Conservation (phyloP, 1,140 invertebrate species). For the Lordiphosa mommai region DNA sequence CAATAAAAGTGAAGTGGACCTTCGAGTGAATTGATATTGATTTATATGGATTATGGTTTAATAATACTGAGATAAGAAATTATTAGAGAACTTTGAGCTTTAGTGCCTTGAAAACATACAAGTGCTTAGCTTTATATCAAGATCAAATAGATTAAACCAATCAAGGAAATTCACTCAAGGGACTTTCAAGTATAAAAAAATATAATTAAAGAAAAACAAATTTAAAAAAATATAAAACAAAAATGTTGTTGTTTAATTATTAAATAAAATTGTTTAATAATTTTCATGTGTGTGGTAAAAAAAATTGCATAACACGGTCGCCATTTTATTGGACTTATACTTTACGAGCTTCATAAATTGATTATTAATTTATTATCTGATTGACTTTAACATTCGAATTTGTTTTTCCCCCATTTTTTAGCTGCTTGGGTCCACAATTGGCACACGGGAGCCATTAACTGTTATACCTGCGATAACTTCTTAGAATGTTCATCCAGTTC, state of each 20-base stretch:
- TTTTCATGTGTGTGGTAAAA: neutral
- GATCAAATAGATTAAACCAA: neutral
- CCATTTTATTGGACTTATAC: neutral
- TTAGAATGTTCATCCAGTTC: constrained; percentile 33
- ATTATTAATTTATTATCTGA: constrained; percentile 7
- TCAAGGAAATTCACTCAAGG: too few species aligned
- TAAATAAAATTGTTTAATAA: too few species aligned
- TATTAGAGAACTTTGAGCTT: neutral
- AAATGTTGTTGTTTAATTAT: too few species aligned
- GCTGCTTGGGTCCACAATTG: constrained; percentile 51
- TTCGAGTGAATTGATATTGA: constrained; percentile 6
- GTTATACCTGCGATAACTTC: constrained; percentile 38
- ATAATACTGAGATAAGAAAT: neutral
- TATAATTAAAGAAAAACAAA: too few species aligned
- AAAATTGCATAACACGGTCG: neutral
- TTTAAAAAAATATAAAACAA: too few species aligned
- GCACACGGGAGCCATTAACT: constrained; percentile 65
- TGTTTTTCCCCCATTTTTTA: constrained; percentile 9
- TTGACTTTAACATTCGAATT: neutral
- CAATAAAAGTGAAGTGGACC: too few species aligned
- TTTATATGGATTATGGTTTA: constrained; percentile 5
- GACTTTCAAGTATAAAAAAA: too few species aligned
- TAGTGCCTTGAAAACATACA: neutral
- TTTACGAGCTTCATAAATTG: neutral
- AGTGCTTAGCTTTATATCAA: neutral